These are phyloP conservation scores for Panthera tigris DNA, from an alignment of 2,113 vertebrate species.

Conservation along the genomic window DNA sequence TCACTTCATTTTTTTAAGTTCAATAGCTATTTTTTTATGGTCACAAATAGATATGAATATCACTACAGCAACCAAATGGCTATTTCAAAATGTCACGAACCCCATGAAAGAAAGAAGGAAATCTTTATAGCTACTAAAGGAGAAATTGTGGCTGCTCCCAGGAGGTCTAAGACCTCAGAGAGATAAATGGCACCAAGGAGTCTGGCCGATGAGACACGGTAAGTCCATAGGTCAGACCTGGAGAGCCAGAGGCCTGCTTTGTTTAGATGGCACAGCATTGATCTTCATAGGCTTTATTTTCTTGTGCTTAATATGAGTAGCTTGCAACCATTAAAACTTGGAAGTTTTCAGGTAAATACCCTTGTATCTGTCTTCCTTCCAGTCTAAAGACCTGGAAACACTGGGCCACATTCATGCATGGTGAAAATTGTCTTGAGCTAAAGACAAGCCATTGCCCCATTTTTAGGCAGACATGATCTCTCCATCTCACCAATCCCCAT, in stretches of 20 bases:
- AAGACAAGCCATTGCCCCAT: background rate
- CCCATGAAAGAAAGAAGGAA: conserved; percentile 51
- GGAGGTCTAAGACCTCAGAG: background rate
- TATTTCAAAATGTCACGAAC: conserved; percentile 65
- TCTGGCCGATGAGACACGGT: background rate
- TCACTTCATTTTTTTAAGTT: conserved; percentile 56
- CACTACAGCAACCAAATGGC: conserved; percentile 46
- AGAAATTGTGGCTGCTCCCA: conserved; percentile 17
- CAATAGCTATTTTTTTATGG: conserved; percentile 48
- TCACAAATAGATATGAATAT: conserved; percentile 57
- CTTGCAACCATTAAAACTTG: conserved; percentile 20
- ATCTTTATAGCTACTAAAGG: conserved; percentile 49
- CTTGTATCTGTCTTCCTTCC: background rate
- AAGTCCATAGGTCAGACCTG: background rate
- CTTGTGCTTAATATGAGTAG: background rate
- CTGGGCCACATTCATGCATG: background rate
- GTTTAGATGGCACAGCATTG: background rate
- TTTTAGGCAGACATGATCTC: background rate
- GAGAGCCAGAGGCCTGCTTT: conserved; percentile 5
- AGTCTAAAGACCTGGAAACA: background rate
- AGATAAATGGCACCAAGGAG: conserved; percentile 23
- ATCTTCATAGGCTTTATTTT: background rate
- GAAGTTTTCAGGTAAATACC: background rate
- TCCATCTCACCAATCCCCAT: too few relatives aligned
- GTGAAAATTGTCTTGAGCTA: background rate